Evolutionary conservation across 2,888 invertebrate genomes (phyloP), one percentile per base, ranked within the genome.

Genomic region (Trichogramma dendrolimi): DNA sequence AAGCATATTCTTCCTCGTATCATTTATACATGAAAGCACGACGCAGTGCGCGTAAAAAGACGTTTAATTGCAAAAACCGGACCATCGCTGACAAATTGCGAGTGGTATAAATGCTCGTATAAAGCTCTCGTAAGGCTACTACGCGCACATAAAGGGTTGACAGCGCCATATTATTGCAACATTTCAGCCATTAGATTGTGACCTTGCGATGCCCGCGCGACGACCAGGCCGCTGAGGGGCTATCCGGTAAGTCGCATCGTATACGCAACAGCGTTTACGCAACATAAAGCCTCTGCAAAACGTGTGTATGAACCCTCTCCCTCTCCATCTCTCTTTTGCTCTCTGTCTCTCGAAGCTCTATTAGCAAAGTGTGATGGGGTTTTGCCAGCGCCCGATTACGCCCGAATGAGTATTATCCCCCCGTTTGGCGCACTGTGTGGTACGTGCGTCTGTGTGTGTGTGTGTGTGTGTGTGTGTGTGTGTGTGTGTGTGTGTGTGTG

Each of bases 341-440:
- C 54, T 27, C 42, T 67, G 52, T 66, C 65, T 67, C 70, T 71
- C 72, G 72, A 27, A 27, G 73, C 75, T 78, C 79, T 79, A 79
- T 79, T 79, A 79, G 79, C 75, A 78, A 78, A 79, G 78, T 76
- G 79, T 79, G 79, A 79, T 79, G 79, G 79, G 79, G 79, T 79
- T 79, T 79, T 79, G 79, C 77, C 75, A 78, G 79, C 76, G 75
- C 27, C 27, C 79, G 80, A 80, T 80, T 80, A 80, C 77, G 78
- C 79, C 73, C 76, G 75, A 79, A 80, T 78, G 80, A 79, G 78
- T 78, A 79, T 80, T 78, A 78, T 73, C 69, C 70, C 61, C 40
- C 55, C 60, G 14, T 64, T 53, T 42, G 43, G 10, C 55, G 65
- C 63, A 66, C 65, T 65, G 27, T 27, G 27, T 27, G 27, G 27